Base-by-base conservation (phyloP, 2,888 invertebrate genomes). In the Drosophila mercatorum region DNA sequence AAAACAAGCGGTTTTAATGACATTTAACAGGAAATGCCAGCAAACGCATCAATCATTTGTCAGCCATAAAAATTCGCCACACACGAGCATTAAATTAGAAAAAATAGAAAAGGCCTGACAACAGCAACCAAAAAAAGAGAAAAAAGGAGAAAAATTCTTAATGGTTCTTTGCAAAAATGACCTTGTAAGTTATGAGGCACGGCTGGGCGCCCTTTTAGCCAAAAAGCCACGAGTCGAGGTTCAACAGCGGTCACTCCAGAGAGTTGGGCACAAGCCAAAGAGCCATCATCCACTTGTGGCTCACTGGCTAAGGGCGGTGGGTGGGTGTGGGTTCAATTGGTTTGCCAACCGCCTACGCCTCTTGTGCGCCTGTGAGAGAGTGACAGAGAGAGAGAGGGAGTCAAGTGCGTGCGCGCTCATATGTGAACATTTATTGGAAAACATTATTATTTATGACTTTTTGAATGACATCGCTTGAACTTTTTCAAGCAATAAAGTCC, bases 381-480 rank as follows among this genome's bases (percentile, higher is more conserved):
- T 40, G 55, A 28, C 10, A n/a, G 10, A 7, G 7, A n/a, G 41
- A n/a, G 14, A 3, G 26, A 38, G 68, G 44, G 28, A 64, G 69
- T 63, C 79, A 69, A 76, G 76, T 76, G 79, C 51, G 80, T 89
- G 71, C 86, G 78, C 88, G 78, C 83, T 90, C 91, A 90, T 83
- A 89, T 88, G 88, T 89, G 87, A 91, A 91, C 91, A 90, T 88
- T 91, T 91, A 91, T 91, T 91, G 91, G 91, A 88, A 90, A 91
- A 90, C 89, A 91, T 90, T 90, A 89, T 91, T 91, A 91, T 91
- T 91, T 91, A 91, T 91, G 91, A 89, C 88, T 85, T 89, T 89
- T 91, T 83, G 86, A 84, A 76, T 87, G 88, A 80, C 84, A 83
- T 83, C 91, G 83, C 90, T 91, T 91, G 91, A 91, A 91, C 91